Evolutionary conservation across 1,140 invertebrate genomes (phyloP), one percentile per base, ranked within the genome.

Genomic region (Lucilia sericata): DNA sequence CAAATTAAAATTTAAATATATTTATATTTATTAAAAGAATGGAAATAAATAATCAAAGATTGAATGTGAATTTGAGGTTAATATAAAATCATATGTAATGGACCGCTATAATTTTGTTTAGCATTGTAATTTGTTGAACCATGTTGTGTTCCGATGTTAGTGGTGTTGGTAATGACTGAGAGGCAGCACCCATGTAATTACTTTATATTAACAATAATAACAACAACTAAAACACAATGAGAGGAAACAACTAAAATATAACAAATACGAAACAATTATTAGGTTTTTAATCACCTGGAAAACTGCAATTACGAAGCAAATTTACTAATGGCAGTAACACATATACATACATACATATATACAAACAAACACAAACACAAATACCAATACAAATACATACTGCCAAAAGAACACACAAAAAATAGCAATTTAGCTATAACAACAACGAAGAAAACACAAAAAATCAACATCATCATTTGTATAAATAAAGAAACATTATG

Each of bases 241-340:
- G n/a, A 42, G 36, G 5, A 42, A 42, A 75, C n/a, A 51, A 17
- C 19, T 49, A 42, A 65, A 82, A 84, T 65, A 82, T 75, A 74
- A 21, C 25, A 30, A 74, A 82, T 86, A 85, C 87, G 86, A 87
- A 89, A 88, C 89, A 90, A 90, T 90, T 90, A 90, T 86, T 86
- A 84, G 78, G 88, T 87, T 89, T 90, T 90, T 90, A 90, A 90
- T 90, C 89, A 90, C 89, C 89, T 90, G 89, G 86, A 87, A 88
- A 90, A 90, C 86, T 89, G 87, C 90, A 90, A 89, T 90, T 90
- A 88, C 87, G 86, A 86, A 86, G 86, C 88, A 89, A 88, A 89
- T 87, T 88, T 88, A 74, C 19, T 49, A 80, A 80, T 49, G 76
- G 42, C 8, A 12, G n/a, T 49, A 10, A 80, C 65, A 10, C 10